phyloP scores from a whole-genome alignment of 2,113 vertebrate genomes.

The Elgaria multicarinata region DNA sequence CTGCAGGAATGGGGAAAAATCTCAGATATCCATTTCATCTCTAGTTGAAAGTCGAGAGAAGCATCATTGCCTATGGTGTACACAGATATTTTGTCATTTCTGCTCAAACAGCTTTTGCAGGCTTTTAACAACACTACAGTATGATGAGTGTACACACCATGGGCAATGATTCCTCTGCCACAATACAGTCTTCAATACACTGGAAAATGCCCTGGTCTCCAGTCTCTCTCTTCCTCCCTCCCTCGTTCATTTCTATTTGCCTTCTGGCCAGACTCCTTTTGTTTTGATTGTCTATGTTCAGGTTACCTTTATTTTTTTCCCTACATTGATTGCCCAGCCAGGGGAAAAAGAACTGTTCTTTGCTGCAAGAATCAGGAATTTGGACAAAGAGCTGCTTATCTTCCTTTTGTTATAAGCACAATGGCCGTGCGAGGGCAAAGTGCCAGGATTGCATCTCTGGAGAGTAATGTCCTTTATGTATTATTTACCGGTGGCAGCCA shows the following conservation, averaged over 20 bases:
- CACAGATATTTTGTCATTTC: not conserved
- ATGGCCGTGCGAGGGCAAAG: not conserved
- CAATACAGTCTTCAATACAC: not conserved
- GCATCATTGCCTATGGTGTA: not conserved
- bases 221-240: slow-evolving; percentile 11
- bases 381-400: not conserved
- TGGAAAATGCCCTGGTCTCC: not conserved
- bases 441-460: not conserved
- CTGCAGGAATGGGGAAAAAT: not conserved
- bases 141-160: not conserved
- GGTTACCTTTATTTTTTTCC: too few species aligned
- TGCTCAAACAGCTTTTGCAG: not conserved
- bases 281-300: not conserved
- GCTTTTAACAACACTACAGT: not conserved
- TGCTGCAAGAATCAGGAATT: not conserved
- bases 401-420: not conserved
- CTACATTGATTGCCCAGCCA: not conserved
- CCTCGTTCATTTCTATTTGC: slow-evolving; percentile 33
- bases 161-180: not conserved
- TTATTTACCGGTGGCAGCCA: not conserved
- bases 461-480: not conserved
- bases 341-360: not conserved
- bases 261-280: not conserved
- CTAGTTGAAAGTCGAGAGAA: not conserved
- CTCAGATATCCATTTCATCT: not conserved